A percentile compares a stretch with the other conserved stretches of the same genome.
phyloP scores from a whole-genome alignment of 2,113 vertebrate species.

The Lepisosteus oculatus region DNA sequence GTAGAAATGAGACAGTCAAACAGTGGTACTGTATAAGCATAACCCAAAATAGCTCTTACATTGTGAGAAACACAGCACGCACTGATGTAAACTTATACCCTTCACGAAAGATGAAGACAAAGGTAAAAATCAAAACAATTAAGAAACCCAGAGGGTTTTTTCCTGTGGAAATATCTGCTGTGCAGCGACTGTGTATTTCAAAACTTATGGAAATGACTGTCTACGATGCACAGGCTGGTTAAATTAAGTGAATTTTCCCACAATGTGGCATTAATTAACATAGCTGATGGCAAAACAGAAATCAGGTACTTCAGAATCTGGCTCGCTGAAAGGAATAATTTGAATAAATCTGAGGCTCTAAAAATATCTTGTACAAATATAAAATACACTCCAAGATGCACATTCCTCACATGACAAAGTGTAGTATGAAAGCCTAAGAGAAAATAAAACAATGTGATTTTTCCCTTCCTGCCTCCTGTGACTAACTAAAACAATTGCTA shows the following conservation, averaged over 20 bases:
- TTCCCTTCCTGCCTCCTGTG: too few relatives aligned
- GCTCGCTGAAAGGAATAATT: constrained; percentile 19
- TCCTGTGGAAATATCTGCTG: constrained; percentile 51
- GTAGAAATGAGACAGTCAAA: too few relatives aligned
- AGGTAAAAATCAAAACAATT: constrained; percentile 45
- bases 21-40: too few relatives aligned
- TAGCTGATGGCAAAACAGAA: constrained; percentile 50
- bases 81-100: constrained; percentile 33
- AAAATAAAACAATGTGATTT: too few relatives aligned
- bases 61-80: constrained; percentile 39
- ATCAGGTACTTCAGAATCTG: constrained; percentile 63
- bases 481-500: too few relatives aligned
- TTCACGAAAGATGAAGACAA: constrained; percentile 48
- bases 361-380: constrained; percentile 44
- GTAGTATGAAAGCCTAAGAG: too few relatives aligned
- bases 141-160: constrained; percentile 49
- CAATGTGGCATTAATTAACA: constrained; percentile 70
- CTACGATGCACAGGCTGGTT: constrained; percentile 55
- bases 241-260: constrained; percentile 64
- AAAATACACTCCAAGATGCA: constrained; percentile 30
- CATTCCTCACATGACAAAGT: too few relatives aligned
- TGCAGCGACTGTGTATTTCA: constrained; percentile 36
- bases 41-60: too few relatives aligned
- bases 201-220: constrained; percentile 59
- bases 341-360: constrained; percentile 21